Evolutionary conservation across 2,888 invertebrate genomes (phyloP), one percentile per base, ranked within the genome.

Genomic region (Brenthis daphne): DNA sequence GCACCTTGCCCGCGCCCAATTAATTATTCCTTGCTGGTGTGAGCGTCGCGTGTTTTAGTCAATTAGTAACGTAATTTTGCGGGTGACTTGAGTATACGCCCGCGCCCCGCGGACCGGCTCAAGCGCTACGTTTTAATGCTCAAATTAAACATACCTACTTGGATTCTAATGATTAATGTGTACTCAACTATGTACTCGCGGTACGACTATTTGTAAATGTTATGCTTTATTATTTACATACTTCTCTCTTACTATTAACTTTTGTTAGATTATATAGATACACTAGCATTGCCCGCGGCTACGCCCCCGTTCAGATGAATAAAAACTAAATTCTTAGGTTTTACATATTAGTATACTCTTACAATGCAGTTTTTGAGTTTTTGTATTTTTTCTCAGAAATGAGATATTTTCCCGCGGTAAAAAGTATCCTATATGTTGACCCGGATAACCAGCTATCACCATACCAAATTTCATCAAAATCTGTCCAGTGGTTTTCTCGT

Each of bases 61-160:
- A 92, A 92, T 92, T 92, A 92, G 92, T 91, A 91, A 92, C 89
- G 91, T 92, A 92, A 92, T 92, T 92, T 91, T 92, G 92, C 87
- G 92, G 92, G 87, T 89, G 90, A 91, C 90, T 91, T 89, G 91
- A 90, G 90, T 89, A 87, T 87, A 86, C 87, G 89, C 84, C 87
- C 85, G 63, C 48, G 57, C 48, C 84, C 85, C 84, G 85, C 83
- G 81, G 85, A 84, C 86, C 81, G 80, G 80, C 82, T 82, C 80
- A 74, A 80, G 73, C 76, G 82, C 79, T 80, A 80, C 81, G 81
- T 83, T 84, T 84, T 85, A 86, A 83, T 81, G 80, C 80, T 81
- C 75, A 77, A 76, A 75, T 75, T 74, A 73, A 75, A 77, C 72
- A 50, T 13, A 65, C 20, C 20, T 20, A 20, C 64, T 20, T 20